Evolutionary conservation across 2,113 vertebrate genomes (phyloP), one percentile per base, ranked within the genome.

Genomic region (Peromyscus californicus): DNA sequence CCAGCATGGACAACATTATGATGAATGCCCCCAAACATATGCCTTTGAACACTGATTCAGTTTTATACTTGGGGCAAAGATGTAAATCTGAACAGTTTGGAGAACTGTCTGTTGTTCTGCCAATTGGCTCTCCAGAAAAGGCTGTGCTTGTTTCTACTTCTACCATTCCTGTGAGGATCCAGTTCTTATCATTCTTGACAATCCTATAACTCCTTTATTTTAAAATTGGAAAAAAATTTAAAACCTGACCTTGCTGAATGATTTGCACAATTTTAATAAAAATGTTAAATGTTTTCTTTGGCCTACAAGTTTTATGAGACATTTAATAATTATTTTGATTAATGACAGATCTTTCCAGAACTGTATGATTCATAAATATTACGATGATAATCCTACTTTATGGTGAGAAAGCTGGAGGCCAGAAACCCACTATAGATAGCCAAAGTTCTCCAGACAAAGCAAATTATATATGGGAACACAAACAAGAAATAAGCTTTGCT

Each of bases 271-370:
- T 94, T 82, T 96, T 92, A 97, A 79, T 87, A 65, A 94, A 96
- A 94, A 87, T 39, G 7, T 26, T 94, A 90, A 76, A 82, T 91
- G 26, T 93, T 97, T 92, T 69, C 17, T 86, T 90, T 97, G 83
- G 54, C 39, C 39, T 59, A 79, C 21, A 72, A 92, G 51, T 94
- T 95, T 97, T 94, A 88, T 59, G 54, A 97, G 92, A 84, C 29
- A 45, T 74, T 93, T 92, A 70, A 80, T 90, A 86, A 92, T 96
- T 72, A 94, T 95, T 97, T 92, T 93, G 89, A 93, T 90, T 94
- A 96, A 90, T 80, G 59, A 59, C 4, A 91, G 90, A 95, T 80
- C 31, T 72, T 88, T 97, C 57, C 42, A 76, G 85, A 88, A 96
- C 9, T 51, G 54, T 67, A 54, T 45, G 24, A 96, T 78, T 84